Conservation (phyloP, 2,888 invertebrate species). For the Spodoptera exigua region DNA sequence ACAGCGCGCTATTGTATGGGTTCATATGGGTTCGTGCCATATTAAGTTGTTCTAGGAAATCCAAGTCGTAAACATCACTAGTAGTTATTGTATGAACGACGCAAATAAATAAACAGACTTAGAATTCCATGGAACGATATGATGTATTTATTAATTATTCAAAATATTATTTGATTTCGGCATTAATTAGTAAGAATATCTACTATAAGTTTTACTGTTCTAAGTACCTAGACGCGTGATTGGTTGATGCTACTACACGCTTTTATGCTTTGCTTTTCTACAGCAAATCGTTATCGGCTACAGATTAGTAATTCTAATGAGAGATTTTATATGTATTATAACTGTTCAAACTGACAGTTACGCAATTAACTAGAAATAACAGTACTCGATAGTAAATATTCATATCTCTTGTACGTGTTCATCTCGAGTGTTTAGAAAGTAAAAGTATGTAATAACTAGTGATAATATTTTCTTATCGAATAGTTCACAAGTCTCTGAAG, state of each 20-base stretch:
- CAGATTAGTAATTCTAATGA: slow-evolving; percentile 34
- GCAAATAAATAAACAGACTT: slow-evolving; percentile 57
- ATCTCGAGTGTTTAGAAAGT: slow-evolving; percentile 7
- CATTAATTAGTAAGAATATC: not conserved
- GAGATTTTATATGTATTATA: slow-evolving; percentile 20
- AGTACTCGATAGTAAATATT: slow-evolving; percentile 27
- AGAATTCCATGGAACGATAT: slow-evolving; percentile 40
- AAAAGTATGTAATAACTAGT: slow-evolving; percentile 7
- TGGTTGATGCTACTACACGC: too few species aligned
- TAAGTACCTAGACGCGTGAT: too few species aligned
- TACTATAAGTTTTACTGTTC: too few species aligned
- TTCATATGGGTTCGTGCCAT: slow-evolving; percentile 64
- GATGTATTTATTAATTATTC: slow-evolving; percentile 10
- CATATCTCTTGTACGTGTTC: slow-evolving; percentile 7
- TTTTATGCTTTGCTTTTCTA: not conserved
- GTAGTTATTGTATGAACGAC: slow-evolving; percentile 35
- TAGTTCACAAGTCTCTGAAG: not conserved
- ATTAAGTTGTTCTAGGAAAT: slow-evolving; percentile 66
- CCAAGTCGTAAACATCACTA: slow-evolving; percentile 54
- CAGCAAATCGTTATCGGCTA: slow-evolving; percentile 4
- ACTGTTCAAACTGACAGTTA: slow-evolving; percentile 41
- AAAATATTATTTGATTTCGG: not conserved
- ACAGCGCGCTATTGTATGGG: slow-evolving; percentile 44
- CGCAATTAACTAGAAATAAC: slow-evolving; percentile 41
- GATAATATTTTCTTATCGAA: not conserved